Evolutionary conservation across 2,797 vertebrate genomes (phyloP).

Genomic region (Coreius guichenoti): DNA sequence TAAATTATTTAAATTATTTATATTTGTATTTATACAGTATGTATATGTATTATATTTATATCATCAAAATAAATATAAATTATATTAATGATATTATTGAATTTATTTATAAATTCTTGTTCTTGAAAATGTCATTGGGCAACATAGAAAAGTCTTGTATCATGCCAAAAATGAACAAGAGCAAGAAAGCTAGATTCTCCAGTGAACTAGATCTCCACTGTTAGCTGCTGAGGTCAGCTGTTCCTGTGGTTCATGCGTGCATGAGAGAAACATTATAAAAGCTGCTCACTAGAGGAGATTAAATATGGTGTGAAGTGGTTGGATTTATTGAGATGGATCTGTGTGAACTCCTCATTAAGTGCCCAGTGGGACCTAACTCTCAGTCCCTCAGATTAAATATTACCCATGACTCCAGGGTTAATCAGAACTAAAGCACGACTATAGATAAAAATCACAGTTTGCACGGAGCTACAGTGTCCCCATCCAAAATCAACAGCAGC

Average conservation of each 20-base stretch:
- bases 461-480: neutral
- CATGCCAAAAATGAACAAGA: neutral
- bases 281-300: constrained; percentile 45
- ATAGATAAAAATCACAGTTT: constrained; percentile 45
- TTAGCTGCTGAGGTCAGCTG: constrained; percentile 25
- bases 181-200: neutral
- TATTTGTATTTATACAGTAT: neutral
- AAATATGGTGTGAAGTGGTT: constrained; percentile 64
- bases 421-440: constrained; percentile 47
- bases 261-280: constrained; percentile 36
- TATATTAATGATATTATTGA: neutral
- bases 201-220: neutral
- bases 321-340: constrained; percentile 68
- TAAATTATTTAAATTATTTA: neutral
- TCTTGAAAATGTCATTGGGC: neutral
- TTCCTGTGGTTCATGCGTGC: neutral
- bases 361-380: constrained; percentile 69
- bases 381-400: constrained; percentile 46
- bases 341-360: constrained; percentile 74
- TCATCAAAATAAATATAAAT: neutral
- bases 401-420: constrained; percentile 53
- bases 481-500: constrained; percentile 22
- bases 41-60: neutral
- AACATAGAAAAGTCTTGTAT: neutral
- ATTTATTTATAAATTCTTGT: neutral